Conservation (phyloP, 1,140 invertebrate genomes). For the Drosophila repletoides region DNA sequence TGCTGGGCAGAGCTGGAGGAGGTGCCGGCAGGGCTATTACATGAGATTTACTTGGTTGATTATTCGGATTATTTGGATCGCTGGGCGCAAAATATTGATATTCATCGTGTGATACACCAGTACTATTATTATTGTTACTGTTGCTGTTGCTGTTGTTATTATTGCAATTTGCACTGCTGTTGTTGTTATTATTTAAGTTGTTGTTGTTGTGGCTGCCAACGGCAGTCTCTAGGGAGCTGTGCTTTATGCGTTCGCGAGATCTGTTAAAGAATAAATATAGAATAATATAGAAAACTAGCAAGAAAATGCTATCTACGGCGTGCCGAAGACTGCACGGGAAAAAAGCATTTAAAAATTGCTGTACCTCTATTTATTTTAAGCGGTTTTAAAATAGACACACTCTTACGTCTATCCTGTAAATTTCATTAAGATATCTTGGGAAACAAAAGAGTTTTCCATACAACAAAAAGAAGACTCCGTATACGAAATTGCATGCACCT, state of each 20-base stretch:
- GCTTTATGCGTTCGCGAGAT: constrained; percentile 72
- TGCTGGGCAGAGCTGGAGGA: constrained; percentile 3
- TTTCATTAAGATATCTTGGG: no score
- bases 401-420: no score
- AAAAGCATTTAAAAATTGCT: no score
- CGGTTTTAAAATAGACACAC: no score
- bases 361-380: no score
- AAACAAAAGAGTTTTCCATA: no score
- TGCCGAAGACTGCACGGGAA: no score
- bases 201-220: constrained; percentile 4
- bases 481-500: no score
- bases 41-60: constrained; percentile 42
- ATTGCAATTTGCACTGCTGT: constrained; percentile 19
- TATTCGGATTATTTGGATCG: constrained; percentile 78
- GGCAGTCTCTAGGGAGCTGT: constrained; percentile 6
- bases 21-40: neutral
- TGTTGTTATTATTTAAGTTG: constrained; percentile 3
- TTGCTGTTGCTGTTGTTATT: constrained; percentile 30
- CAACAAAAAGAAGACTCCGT: no score
- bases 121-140: constrained; percentile 57
- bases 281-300: neutral
- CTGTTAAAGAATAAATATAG: constrained; percentile 18
- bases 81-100: constrained; percentile 80
- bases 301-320: no score
- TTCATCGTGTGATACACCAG: constrained; percentile 56